Base-by-base conservation (phyloP, 2,888 invertebrate species). In the Gymnoscelis rufifasciata region DNA sequence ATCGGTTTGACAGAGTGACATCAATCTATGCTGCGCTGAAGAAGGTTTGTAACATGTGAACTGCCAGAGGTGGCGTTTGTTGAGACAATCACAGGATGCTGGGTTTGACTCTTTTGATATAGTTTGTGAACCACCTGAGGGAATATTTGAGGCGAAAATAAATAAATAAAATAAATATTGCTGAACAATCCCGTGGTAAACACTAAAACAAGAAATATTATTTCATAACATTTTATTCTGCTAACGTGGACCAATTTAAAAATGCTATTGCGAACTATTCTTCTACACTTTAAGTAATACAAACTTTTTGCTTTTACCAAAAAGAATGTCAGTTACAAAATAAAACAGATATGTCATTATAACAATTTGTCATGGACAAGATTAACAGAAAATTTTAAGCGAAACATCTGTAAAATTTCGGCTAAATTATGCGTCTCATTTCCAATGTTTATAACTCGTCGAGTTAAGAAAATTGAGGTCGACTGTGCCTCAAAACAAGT, bases 1-100 rank as follows among this genome's bases (percentile, higher is more conserved):
- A 78, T 81, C 77, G 60, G 56, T 41, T 44, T 72, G 68, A 59
- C 62, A 70, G 52, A 42, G 41, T 69, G 71, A 73, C 66, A 54
- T 53, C 36, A 27, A 23, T 31, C 31, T 11, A 19, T 19, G 19
- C 5, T 19, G 2, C 5, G 19, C 2, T 19, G 2, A 19, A 19
- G 19, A 19, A 19, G 19, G 19, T 19, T n/a, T 19, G 19, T 19
- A n/a, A n/a, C n/a, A n/a, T n/a, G n/a, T n/a, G n/a, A n/a, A n/a
- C n/a, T n/a, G n/a, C n/a, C n/a, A n/a, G n/a, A n/a, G n/a, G n/a
- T n/a, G n/a, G n/a, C n/a, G n/a, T n/a, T n/a, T n/a, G n/a, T n/a
- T n/a, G n/a, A n/a, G n/a, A n/a, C n/a, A n/a, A n/a, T n/a, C n/a
- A n/a, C n/a, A n/a, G n/a, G 23, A 6, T 23, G 6, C 23, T 23